These are phyloP conservation scores for Ectemnius continuus DNA, from an alignment of 2,888 invertebrate genomes.

Conservation along the genomic window DNA sequence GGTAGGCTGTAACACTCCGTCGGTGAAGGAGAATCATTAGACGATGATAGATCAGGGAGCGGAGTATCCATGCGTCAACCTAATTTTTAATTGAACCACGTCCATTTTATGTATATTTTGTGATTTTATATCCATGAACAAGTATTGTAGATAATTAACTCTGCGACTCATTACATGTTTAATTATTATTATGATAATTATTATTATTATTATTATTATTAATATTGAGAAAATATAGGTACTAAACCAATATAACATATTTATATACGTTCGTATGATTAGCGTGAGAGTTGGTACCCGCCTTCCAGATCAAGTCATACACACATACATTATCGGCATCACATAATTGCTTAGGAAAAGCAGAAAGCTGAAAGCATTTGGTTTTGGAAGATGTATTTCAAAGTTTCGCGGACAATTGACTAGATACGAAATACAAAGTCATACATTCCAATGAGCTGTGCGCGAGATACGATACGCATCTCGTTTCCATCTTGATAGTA, in stretches of 20 bases:
- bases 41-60: constrained; percentile 22
- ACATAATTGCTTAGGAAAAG: background rate
- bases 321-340: constrained; percentile 1
- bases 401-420: constrained; percentile 70
- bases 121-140: constrained; percentile 77
- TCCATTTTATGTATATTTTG: constrained; percentile 77
- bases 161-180: constrained; percentile 73
- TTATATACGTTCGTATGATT: constrained; percentile 44
- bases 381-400: constrained; percentile 68
- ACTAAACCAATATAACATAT: constrained; percentile 70
- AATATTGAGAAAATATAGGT: constrained; percentile 65
- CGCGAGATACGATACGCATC: constrained; percentile 31
- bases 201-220: constrained; percentile 61
- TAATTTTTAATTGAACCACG: constrained; percentile 55
- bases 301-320: background rate
- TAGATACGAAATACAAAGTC: constrained; percentile 68
- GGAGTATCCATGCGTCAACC: constrained; percentile 41
- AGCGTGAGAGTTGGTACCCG: constrained; percentile 23
- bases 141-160: constrained; percentile 77
- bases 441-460: constrained; percentile 44
- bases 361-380: background rate
- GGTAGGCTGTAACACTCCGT: constrained; percentile 37
- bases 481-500: constrained; percentile 14
- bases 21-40: constrained; percentile 42
- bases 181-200: constrained; percentile 67